Evolutionary conservation across 1,140 invertebrate species (phyloP), one percentile per base, ranked within the genome.

Genomic region (Holcopasites calliopsidis): DNA sequence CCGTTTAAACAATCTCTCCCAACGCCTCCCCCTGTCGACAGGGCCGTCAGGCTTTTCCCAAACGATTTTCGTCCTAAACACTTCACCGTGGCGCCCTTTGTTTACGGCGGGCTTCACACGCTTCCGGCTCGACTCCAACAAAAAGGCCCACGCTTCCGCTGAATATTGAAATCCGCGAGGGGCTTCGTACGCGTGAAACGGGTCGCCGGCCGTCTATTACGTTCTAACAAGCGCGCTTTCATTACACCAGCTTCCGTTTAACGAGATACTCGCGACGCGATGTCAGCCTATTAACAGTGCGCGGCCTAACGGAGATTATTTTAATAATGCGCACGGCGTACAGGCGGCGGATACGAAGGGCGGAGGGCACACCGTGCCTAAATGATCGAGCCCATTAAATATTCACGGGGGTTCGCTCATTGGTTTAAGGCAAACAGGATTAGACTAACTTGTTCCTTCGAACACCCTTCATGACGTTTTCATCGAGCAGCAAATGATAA

Each of bases 191-290:
- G n/a, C 13, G 28, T 55, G 33, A 49, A 49, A 33, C 18, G 16
- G 23, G 38, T 26, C n/a, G n/a, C n/a, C 33, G 11, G 5, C 2
- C 52, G 55, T 68, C 60, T 69, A 76, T 76, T 76, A 69, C 55
- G 66, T 69, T 57, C 35, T 49, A 76, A 57, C 47, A 42, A 70
- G 49, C 42, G 42, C 49, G 40, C 47, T 23, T 70, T 76, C 73
- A 70, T 79, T 76, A 76, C 42, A 58, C 55, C 3, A 61, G 16
- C 23, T 49, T 49, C 49, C 55, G 52, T 61, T 70, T 65, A 73
- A 40, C 57, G 49, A 62, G 60, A 76, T 73, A 77, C 60, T 58
- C 33, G 49, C 33, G 64, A 70, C 49, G 60, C 42, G 47, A 66
- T 74, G 58, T 66, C 44, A 60, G 50, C 57, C 52, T 62, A 40